Evolutionary conservation across 2,888 invertebrate genomes (phyloP).

Genomic region (Tenthredo livida): DNA sequence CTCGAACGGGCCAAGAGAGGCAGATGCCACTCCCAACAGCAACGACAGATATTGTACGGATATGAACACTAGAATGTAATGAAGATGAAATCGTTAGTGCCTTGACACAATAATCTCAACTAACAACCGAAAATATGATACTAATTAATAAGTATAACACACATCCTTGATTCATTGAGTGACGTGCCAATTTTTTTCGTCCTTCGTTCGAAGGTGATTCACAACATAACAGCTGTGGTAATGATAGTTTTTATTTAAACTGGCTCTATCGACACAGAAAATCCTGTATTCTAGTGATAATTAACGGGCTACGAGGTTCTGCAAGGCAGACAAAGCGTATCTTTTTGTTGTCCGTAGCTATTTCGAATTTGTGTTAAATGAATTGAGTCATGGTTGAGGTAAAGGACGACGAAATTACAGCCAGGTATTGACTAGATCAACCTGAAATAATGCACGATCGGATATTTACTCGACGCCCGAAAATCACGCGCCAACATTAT

Average conservation of each 20-base stretch:
- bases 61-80: constrained; percentile 25
- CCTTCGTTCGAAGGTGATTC: neutral
- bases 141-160: neutral
- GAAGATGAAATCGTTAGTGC: neutral
- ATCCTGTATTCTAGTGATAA: constrained; percentile 8
- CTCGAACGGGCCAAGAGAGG: constrained; percentile 64
- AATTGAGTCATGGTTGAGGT: constrained; percentile 20
- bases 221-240: neutral
- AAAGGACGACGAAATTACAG: neutral
- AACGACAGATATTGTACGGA: constrained; percentile 59
- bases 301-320: constrained; percentile 11
- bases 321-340: constrained; percentile 22
- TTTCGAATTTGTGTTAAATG: neutral
- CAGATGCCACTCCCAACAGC: constrained; percentile 62
- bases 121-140: neutral
- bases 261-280: neutral
- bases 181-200: neutral
- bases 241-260: neutral
- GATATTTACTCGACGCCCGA: no score
- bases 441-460: neutral
- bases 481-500: no score
- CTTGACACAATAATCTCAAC: neutral
- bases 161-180: neutral
- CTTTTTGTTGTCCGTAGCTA: neutral
- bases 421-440: neutral